Conservation (phyloP, 2,113 vertebrate genomes). For the Ptychochromis oligacanthus region DNA sequence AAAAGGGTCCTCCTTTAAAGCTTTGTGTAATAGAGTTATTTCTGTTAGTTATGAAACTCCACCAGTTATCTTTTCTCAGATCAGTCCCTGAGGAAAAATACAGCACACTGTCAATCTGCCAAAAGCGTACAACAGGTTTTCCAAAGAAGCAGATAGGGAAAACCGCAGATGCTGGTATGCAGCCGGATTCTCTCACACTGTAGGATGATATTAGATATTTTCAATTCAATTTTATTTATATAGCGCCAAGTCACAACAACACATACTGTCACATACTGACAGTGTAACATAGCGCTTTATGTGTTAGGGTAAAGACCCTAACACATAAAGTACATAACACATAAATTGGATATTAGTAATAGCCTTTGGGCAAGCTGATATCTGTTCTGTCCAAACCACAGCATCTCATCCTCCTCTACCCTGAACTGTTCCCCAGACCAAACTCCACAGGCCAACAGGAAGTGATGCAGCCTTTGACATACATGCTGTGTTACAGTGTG, state of each 20-base stretch:
- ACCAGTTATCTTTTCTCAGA: neutral
- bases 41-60: neutral
- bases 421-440: constrained; percentile 30
- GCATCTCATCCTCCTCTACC: constrained; percentile 24
- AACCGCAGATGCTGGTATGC: constrained; percentile 24
- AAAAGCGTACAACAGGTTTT: neutral
- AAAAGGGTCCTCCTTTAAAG: neutral
- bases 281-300: no score
- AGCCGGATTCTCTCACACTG: constrained; percentile 34
- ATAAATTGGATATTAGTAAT: constrained; percentile 56
- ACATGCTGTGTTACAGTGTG: neutral
- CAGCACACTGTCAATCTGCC: neutral
- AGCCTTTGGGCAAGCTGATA: constrained; percentile 25
- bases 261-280: no score
- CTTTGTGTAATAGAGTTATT: neutral
- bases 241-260: no score
- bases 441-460: constrained; percentile 13
- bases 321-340: no score
- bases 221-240: no score
- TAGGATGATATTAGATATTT: constrained; percentile 48
- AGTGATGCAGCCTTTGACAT: neutral
- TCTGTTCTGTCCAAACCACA: constrained; percentile 47
- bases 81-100: neutral
- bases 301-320: no score
- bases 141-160: neutral